These are phyloP conservation scores for Clepsis dumicolana DNA, from an alignment of 2,888 invertebrate genomes.

Conservation along the genomic window DNA sequence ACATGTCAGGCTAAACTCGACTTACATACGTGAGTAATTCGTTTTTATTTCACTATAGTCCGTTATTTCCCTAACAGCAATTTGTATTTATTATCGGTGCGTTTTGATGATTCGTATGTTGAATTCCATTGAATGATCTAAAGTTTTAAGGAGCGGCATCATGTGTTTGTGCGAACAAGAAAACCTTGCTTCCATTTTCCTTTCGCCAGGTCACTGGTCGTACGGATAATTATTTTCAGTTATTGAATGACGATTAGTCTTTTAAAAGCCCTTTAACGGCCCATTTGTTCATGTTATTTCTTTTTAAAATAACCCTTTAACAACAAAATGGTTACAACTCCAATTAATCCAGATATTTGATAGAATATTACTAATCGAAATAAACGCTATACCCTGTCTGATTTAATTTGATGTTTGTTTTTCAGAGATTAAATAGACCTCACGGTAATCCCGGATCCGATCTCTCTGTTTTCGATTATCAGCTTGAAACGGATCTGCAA, in stretches of 20 bases:
- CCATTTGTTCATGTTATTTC: no score
- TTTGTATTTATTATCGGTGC: background rate
- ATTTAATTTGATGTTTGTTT: constrained; percentile 11
- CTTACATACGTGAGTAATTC: no score
- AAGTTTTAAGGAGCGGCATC: no score
- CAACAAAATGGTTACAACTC: background rate
- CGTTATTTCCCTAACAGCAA: background rate
- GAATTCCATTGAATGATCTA: no score
- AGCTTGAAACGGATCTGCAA: constrained; percentile 23
- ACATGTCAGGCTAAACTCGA: no score
- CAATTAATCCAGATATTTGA: background rate
- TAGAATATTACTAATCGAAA: constrained; percentile 5
- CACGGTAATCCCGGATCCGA: constrained; percentile 10
- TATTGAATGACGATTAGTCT: no score
- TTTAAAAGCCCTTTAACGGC: no score
- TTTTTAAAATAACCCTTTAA: background rate
- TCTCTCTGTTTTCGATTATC: constrained; percentile 27
- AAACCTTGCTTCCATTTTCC: background rate
- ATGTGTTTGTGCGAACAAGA: background rate
- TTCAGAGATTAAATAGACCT: constrained; percentile 14
- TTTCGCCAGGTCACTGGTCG: background rate
- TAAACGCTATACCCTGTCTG: background rate
- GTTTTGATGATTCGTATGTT: constrained; percentile 3
- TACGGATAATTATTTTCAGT: background rate
- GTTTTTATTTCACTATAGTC: no score